These are phyloP conservation scores for Scylla paramamosain DNA, from an alignment of 1,140 invertebrate genomes.

Conservation along the genomic window DNA sequence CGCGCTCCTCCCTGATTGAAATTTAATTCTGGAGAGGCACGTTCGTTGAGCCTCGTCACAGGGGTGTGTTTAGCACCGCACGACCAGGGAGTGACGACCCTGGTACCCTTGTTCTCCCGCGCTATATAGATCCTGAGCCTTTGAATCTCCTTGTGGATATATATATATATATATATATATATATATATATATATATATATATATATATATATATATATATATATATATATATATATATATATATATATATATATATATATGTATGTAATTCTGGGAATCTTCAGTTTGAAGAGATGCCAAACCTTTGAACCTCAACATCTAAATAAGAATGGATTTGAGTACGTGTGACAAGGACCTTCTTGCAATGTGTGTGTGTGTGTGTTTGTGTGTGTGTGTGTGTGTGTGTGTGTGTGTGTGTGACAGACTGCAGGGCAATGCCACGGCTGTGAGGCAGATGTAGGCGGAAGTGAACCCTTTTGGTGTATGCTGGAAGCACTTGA, in stretches of 20 bases:
- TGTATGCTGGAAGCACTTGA: too few species aligned
- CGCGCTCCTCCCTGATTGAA: background rate
- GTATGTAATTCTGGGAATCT: background rate
- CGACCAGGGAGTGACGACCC: background rate
- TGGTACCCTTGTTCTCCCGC: background rate
- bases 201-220: conserved; percentile 39
- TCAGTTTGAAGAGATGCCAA: background rate
- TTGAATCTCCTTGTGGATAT: background rate
- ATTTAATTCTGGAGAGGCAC: too few species aligned
- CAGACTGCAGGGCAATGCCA: too few species aligned
- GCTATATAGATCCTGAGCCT: background rate
- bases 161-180: conserved; percentile 33
- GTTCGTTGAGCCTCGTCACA: too few species aligned
- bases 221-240: background rate
- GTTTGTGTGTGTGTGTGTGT: too few species aligned
- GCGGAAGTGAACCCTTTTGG: too few species aligned
- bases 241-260: background rate
- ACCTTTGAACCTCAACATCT: too few species aligned
- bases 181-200: background rate
- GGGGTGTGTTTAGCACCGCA: background rate
- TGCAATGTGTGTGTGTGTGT: too few species aligned
- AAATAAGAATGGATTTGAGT: too few species aligned
- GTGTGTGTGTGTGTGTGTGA: too few species aligned
- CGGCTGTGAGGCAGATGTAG: too few species aligned
- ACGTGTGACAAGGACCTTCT: too few species aligned